Evolutionary conservation across 2,113 vertebrate genomes (phyloP), one percentile per base, ranked within the genome.

Genomic region (Microcebus jonahi): DNA sequence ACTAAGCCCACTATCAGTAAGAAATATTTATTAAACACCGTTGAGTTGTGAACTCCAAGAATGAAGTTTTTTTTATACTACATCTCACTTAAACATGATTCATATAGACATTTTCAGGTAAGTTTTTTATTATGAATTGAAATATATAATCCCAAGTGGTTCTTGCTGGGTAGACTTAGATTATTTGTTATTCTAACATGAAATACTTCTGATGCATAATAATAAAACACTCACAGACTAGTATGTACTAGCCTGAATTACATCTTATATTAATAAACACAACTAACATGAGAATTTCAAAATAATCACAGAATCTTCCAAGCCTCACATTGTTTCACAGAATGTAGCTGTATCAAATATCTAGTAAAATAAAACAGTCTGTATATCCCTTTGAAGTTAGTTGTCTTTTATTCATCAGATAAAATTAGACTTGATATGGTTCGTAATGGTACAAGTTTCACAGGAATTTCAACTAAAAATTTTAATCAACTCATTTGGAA

Each of bases 301-400:
- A 36, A 80, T 65, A 42, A 57, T 70, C 53, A 76, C 45, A 61
- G 8, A n/a, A 21, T 88, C 71, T 73, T 65, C 76, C 91, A 70
- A 92, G 55, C 9, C n/a, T 92, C 67, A 23, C 39, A 55, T 81
- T 67, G 77, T 39, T 84, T 87, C 23, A 65, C 0, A 87, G 42
- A 83, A 91, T 83, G 45, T 53, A 55, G 77, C 21, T n/a, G 21
- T 84, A 57, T 39, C 25, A 39, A 91, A 42, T 63, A 89, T 87
- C 57, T 87, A 93, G 55, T 70, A 80, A 75, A 88, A 90, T 87
- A 63, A 94, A 96, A 81, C 53, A 23, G n/a, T n/a, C 13, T 81
- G 3, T 31, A 53, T 67, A 77, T 29, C 10, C 29, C 63, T 87
- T 70, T 79, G 55, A 97, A 90, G 63, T 80, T 23, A 29, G 3